phyloP scores from a whole-genome alignment of 2,888 invertebrate genomes.

The Tanypteryx hageni region DNA sequence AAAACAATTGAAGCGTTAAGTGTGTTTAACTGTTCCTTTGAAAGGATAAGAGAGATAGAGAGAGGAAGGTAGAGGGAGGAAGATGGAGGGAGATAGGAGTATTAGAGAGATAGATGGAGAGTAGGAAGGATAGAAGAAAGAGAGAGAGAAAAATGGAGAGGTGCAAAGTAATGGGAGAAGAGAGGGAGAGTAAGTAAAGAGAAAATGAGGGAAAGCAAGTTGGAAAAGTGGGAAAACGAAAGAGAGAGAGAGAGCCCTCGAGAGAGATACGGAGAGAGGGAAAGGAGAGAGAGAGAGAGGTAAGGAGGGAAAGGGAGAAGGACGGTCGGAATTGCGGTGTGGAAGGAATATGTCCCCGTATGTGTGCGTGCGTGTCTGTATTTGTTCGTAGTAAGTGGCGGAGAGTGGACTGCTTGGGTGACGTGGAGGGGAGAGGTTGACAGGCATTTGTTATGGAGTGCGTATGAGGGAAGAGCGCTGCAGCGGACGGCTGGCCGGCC shows the following conservation, averaged over 20 bases:
- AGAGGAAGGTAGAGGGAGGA: neutral
- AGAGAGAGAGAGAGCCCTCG: neutral
- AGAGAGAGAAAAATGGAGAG: neutral
- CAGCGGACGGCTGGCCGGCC: neutral
- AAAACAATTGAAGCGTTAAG: too few relatives aligned
- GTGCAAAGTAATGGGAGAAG: too few relatives aligned
- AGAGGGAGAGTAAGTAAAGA: neutral
- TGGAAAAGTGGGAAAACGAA: neutral
- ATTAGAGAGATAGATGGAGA: too few relatives aligned
- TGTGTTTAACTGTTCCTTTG: too few relatives aligned
- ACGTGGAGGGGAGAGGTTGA: neutral
- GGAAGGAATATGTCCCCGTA: neutral
- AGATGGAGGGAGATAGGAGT: neutral
- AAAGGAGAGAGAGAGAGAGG: neutral
- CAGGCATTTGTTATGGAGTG: slow-evolving; percentile 10
- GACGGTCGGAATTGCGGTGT: neutral
- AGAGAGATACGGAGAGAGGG: neutral
- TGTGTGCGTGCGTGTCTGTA: too few relatives aligned
- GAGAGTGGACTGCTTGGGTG: neutral
- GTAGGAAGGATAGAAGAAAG: neutral
- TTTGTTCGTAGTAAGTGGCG: neutral
- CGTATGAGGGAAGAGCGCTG: neutral
- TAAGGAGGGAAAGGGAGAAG: neutral
- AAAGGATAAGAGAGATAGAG: too few relatives aligned
- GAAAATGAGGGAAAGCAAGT: too few relatives aligned